Conservation (phyloP, 35 echinoderm and acorn worm genomes). For the Eucidaris tribuloides region DNA sequence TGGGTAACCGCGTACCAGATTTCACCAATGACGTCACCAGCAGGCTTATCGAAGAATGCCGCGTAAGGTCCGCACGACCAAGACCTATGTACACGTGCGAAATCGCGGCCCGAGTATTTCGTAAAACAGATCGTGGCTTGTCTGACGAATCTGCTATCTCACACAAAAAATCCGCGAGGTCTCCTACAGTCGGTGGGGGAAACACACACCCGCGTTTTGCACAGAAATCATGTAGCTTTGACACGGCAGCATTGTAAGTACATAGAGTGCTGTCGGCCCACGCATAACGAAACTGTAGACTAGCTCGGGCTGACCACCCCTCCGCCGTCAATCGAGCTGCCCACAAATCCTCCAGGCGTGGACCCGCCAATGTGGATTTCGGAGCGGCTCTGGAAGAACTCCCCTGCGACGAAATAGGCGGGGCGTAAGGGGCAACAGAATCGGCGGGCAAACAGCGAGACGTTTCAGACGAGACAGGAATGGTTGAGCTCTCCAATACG, state of each 20-base stretch:
- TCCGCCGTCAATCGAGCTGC: not conserved
- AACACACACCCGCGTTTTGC: not conserved
- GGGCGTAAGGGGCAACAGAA: not conserved
- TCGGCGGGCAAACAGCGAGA: not conserved
- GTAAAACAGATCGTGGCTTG: not conserved
- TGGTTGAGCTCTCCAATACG: constrained; percentile 28
- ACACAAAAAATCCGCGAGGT: no score
- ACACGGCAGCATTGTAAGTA: constrained; percentile 21
- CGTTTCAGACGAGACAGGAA: constrained; percentile 23
- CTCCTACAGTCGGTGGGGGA: no score
- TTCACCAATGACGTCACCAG: not conserved
- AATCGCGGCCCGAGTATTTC: not conserved
- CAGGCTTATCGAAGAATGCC: no score
- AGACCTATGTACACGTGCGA: not conserved
- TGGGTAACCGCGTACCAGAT: not conserved
- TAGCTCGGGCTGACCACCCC: constrained; percentile 21
- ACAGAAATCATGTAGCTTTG: not conserved
- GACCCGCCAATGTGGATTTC: constrained; percentile 27
- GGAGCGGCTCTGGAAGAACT: constrained; percentile 7
- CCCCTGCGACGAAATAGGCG: not conserved
- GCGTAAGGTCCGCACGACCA: not conserved
- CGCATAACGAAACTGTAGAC: constrained; percentile 2
- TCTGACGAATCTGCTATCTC: not conserved
- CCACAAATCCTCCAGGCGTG: constrained; percentile 56
- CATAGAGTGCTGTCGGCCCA: constrained; percentile 30